Conservation (phyloP, 1,140 invertebrate species). For the Apis florea region DNA sequence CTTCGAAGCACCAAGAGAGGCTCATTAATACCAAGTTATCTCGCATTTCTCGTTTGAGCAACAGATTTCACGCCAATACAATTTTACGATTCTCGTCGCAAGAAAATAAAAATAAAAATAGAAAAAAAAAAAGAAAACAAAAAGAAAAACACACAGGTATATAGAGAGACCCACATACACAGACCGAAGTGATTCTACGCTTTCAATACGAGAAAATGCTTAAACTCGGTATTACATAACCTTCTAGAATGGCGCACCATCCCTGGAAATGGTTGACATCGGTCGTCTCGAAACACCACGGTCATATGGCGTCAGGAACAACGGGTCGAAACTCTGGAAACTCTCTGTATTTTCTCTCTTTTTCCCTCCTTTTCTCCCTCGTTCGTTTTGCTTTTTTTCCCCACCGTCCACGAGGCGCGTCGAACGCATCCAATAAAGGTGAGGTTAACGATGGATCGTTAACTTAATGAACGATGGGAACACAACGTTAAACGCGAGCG, state of each 20-base stretch:
- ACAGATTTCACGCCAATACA: background rate
- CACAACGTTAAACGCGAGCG: conserved; percentile 66
- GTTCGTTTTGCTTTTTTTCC: conserved; percentile 22
- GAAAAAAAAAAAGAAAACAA: background rate
- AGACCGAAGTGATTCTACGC: background rate
- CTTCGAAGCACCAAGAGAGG: background rate
- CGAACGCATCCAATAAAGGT: conserved; percentile 75
- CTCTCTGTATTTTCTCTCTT: conserved; percentile 4
- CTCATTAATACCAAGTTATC: background rate
- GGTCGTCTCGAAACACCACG: conserved; percentile 41
- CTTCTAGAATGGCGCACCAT: conserved; percentile 33
- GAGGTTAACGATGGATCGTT: conserved; percentile 75
- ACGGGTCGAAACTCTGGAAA: conserved; percentile 22
- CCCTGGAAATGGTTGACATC: conserved; percentile 36
- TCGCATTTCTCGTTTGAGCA: background rate
- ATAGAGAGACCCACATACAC: background rate
- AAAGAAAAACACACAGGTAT: background rate
- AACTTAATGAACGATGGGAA: conserved; percentile 75
- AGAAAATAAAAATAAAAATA: conserved; percentile 10
- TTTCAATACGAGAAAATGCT: conserved; percentile 11
- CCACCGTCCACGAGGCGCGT: conserved; percentile 17
- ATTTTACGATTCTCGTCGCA: conserved; percentile 10
- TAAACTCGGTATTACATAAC: conserved; percentile 39
- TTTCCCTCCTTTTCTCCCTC: background rate
- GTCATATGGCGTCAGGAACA: conserved; percentile 44